phyloP scores from a whole-genome alignment of 2,113 vertebrate species.

The Forbesichthys papilliferus region DNA sequence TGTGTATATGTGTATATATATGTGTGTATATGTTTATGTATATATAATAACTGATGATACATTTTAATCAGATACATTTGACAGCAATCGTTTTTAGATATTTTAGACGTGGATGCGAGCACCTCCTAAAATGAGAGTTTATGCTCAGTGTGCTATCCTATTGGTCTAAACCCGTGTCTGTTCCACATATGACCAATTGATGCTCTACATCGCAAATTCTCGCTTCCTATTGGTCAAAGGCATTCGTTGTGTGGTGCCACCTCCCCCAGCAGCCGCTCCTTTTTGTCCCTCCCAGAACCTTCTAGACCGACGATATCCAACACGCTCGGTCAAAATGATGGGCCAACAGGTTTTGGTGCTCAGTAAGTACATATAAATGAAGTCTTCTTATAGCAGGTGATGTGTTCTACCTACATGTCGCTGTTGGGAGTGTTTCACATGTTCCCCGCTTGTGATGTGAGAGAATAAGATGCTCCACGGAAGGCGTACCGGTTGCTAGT shows the following conservation, averaged over 20 bases:
- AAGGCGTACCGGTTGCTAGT: slow-evolving; percentile 13
- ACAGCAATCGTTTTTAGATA: too few species aligned
- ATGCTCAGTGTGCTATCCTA: slow-evolving; percentile 6
- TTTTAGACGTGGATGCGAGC: too few species aligned
- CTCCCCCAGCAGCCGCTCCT: slow-evolving; percentile 28
- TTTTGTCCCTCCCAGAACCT: slow-evolving; percentile 57
- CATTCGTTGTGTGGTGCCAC: not conserved
- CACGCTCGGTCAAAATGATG: slow-evolving; percentile 79
- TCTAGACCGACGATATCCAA: slow-evolving; percentile 25
- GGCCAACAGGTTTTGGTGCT: slow-evolving; percentile 91
- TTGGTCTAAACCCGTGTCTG: slow-evolving; percentile 36
- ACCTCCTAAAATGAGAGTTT: too few species aligned
- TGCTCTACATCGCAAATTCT: not conserved
- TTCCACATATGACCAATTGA: not conserved
- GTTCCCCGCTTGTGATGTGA: not conserved
- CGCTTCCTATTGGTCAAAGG: slow-evolving; percentile 50
- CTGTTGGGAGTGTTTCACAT: not conserved
- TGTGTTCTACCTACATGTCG: not conserved
- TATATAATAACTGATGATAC: too few species aligned
- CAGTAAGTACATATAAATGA: slow-evolving; percentile 78
- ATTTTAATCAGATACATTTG: too few species aligned
- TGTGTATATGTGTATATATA: too few species aligned
- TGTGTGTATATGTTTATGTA: too few species aligned
- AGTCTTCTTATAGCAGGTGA: not conserved
- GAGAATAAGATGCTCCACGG: slow-evolving; percentile 11